Percentiles rank a stretch among this genome's conserved stretches.
phyloP scores from a whole-genome alignment of 2,888 invertebrate species.

The Arenicola marina region DNA sequence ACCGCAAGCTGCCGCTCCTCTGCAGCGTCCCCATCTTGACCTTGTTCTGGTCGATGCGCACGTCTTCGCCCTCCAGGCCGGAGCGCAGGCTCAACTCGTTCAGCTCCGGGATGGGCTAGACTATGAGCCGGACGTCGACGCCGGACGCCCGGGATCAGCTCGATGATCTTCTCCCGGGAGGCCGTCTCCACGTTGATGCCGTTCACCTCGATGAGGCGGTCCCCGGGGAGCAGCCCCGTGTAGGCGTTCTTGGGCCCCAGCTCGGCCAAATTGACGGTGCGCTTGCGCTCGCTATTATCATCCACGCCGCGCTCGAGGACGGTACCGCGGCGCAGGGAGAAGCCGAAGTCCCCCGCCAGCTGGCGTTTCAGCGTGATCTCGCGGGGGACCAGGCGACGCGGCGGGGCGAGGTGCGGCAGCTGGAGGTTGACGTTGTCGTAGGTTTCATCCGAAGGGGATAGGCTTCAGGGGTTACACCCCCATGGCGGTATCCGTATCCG shows the following conservation, averaged over 20 bases:
- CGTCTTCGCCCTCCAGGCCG: constrained; percentile 71
- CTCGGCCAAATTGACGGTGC: constrained; percentile 85
- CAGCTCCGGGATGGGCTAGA: constrained; percentile 90
- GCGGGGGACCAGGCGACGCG: constrained; percentile 66
- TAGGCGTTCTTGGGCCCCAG: constrained; percentile 77
- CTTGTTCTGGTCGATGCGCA: constrained; percentile 71
- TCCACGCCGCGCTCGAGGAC: constrained; percentile 65
- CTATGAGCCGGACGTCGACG: constrained; percentile 74
- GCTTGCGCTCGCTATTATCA: constrained; percentile 65
- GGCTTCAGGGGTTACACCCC: too few relatives aligned
- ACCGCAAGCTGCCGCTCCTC: constrained; percentile 70
- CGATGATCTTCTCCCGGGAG: constrained; percentile 88
- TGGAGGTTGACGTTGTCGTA: constrained; percentile 47
- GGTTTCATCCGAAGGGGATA: constrained; percentile 48
- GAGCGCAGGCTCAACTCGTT: constrained; percentile 84
- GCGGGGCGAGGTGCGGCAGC: constrained; percentile 57
- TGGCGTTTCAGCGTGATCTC: constrained; percentile 70
- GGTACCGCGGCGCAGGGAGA: constrained; percentile 86
- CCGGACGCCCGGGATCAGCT: constrained; percentile 71
- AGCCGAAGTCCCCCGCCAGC: constrained; percentile 90
- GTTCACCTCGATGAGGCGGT: constrained; percentile 89
- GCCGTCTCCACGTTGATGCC: constrained; percentile 82
- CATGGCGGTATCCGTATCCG: too few relatives aligned
- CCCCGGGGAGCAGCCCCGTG: constrained; percentile 91
- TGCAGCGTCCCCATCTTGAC: constrained; percentile 76